Base-by-base conservation (phyloP, 2,113 vertebrate genomes). In the Scomber colias region DNA sequence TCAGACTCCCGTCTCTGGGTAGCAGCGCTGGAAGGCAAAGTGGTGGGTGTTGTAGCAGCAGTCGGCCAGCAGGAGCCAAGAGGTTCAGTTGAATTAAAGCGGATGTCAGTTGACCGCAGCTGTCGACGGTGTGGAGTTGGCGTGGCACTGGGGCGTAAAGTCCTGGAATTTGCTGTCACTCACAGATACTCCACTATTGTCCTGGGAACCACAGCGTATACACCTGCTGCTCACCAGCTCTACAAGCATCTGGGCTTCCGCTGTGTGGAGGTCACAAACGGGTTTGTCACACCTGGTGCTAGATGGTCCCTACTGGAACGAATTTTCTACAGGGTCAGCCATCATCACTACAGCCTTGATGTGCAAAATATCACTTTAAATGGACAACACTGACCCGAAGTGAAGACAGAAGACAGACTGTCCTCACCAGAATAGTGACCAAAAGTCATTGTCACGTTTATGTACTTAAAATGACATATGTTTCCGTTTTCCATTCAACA, bases 1-100 rank as follows among this genome's bases (percentile, higher is more conserved):
- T 0, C 92, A 97, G 97, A 94, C 35, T 96, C 94, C 90, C 95
- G 95, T 79, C 94, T 97, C 90, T 98, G 96, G 96, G 97, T 97
- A 1, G 96, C 97, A 0, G 95, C 94, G 81, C 85, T 96, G 80
- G 94, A 96, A 0, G 95, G 94, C 71, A 95, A 93, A 1, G 95
- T 97, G 49, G 95, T 97, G 89, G 97, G 96, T 65, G 93, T 96
- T 0, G 96, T 97, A 59, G 96, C 96, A 0, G 96, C 96, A 0
- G 85, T 93, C 13, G 92, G 93, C 71, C 92, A 93, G 73, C 94
- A 94, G 5, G 35, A 53, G 21, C 30, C 64, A 17, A 67, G 95
- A 83, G 95, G 95, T 84, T 92, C 93, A 0, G 92, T 97, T 69
- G 95, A 96, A 92, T 85, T 97, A 79, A 89, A 85, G 51, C 94